Evolutionary conservation across 92 coral and sea anemone species (phyloP), one percentile per base, ranked within the genome.

Genomic region (Palythoa grandiflora): DNA sequence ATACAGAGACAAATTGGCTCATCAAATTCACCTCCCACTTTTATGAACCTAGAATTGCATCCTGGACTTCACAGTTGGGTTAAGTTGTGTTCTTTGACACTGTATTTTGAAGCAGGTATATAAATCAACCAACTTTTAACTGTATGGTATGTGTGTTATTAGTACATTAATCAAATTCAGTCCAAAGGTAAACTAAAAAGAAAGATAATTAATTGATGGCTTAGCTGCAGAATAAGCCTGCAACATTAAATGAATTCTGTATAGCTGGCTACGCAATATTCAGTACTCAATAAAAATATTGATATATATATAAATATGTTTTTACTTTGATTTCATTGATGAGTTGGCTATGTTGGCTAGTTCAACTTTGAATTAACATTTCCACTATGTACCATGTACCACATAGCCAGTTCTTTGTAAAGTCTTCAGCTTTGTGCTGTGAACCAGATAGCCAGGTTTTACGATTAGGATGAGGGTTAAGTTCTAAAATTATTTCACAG

Each of bases 11-110:
- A 28, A 68, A 38, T 79, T 68, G 39, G 66, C 60, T 79, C 84
- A 79, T 60, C 68, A 60, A 12, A 60, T 63, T n/a, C 70, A 63
- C 28, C 70, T 63, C 70, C 70, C 70, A 63, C 70, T 20, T 63
- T 16, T 63, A 63, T 63, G 20, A 20, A 63, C 70, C 70, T 20
- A 63, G 70, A 16, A 63, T 63, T 16, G 36, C 14, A 63, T 63
- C 70, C 11, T 14, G 70, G 6, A 63, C 70, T 63, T 63, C 70
- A 63, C 21, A 63, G 20, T 14, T 60, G 36, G 9, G 70, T 20
- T 63, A 14, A 63, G 70, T 63, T 63, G 16, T 63, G 70, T 63
- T 63, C 70, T 63, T 63, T 63, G 70, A 17, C 16, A 20, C 37
- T 63, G 70, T 63, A 63, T 63, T 63, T 63, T 63, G 20, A 28